Evolutionary conservation across 1,140 invertebrate species (phyloP), one percentile per base, ranked within the genome.

Genomic region (Drosophila gunungcola): DNA sequence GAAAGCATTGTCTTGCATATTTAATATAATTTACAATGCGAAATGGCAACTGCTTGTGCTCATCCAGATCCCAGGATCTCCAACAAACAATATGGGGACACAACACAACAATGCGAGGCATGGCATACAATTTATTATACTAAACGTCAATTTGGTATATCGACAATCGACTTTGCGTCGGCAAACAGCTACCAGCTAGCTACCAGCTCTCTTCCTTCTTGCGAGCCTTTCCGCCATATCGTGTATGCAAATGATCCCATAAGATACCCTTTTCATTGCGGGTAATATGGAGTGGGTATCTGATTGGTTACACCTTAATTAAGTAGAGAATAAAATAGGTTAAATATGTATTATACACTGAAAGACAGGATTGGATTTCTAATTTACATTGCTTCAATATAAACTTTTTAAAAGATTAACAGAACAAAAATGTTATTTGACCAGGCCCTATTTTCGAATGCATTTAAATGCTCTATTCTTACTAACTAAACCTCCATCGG

Each of bases 1-100:
- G 79, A 81, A 80, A 77, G 83, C 83, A 83, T 79, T 88, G 83
- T 79, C 83, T 83, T 86, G 83, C 83, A 86, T 86, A 86, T 86
- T 86, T 86, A 83, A 86, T 86, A 86, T 88, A 86, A 86, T 86
- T 86, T 86, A 77, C 65, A 82, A 79, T 62, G 45, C 69, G 58
- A 77, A 81, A 60, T 80, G 58, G 56, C 54, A 63, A 64, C 57
- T 67, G 56, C 52, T 55, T 45, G 12, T 5, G 43, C 55, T 62
- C 48, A 70, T 61, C 52, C 58, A 4, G 48, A 34, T 34, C 32
- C 41, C 53, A 39, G 21, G 46, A 69, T 73, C 65, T 48, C 55
- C 55, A 54, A 38, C 49, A 78, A 72, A 64, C 53, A 36, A 25
- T 29, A 34, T 21, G 52, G n/a, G 46, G 21, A 49, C 16, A 21